phyloP scores from a whole-genome alignment of 2,888 invertebrate species.

The Rotaria socialis region DNA sequence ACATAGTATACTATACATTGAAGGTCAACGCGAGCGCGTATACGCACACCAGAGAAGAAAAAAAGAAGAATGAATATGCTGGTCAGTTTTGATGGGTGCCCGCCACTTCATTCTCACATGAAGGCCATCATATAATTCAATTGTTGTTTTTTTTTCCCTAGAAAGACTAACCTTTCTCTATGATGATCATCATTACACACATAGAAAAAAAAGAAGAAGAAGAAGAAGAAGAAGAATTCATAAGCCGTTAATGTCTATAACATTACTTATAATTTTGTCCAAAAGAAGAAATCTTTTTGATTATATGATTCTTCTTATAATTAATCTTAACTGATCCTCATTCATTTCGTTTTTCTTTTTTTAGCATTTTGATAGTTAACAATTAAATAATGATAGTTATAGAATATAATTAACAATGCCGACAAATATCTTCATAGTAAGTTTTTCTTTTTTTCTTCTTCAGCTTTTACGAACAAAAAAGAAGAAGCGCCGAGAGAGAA shows the following conservation, averaged over 20 bases:
- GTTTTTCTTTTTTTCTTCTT: neutral
- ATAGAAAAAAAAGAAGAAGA: no score
- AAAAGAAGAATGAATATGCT: neutral
- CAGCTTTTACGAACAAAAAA: neutral
- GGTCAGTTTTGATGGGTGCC: conserved; percentile 1
- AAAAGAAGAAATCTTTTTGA: neutral
- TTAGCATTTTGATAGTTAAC: neutral
- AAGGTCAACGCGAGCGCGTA: neutral
- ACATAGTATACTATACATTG: neutral
- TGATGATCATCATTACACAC: no score
- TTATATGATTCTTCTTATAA: neutral
- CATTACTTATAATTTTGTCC: neutral
- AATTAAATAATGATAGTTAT: neutral
- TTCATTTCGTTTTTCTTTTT: neutral
- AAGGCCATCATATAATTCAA: neutral
- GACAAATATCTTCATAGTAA: neutral
- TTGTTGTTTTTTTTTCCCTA: neutral
- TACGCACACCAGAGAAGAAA: neutral
- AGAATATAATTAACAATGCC: conserved; percentile 13
- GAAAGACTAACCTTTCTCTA: neutral
- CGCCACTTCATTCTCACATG: neutral
- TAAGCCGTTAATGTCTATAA: no score
- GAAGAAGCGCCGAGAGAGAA: neutral
- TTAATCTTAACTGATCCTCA: neutral
- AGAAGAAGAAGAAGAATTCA: no score